Evolutionary conservation across 2,888 invertebrate species (phyloP), one percentile per base, ranked within the genome.

Genomic region (Torymus auratus): DNA sequence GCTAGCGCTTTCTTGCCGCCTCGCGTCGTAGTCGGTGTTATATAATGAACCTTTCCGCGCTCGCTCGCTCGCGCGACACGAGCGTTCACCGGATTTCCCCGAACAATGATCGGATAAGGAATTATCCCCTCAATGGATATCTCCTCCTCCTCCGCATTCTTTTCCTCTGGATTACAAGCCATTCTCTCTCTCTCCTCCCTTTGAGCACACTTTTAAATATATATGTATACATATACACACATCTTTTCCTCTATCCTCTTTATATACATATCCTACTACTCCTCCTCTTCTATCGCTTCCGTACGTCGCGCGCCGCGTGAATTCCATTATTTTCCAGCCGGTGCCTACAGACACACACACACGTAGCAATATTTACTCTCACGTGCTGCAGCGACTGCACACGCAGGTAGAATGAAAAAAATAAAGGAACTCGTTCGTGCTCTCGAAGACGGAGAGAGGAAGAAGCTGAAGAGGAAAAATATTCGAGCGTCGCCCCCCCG

Each of bases 21-120:
- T 7, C 41, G 41, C 50, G n/a, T 52, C 67, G 23, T 28, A 28
- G 76, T 41, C 41, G 41, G 7, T 41, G 41, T 41, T 41, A 12
- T 56, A 76, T 76, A 81, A 78, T 80, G 81, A 84, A 83, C 82
- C 80, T 61, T 76, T 50, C 53, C 83, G 13, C 13, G 3, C 52
- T 56, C 7, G 7, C 41, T 41, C 7, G 7, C 7, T 7, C 7
- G 41, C 3, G 28, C 3, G 7, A 7, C 28, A 7, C 28, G 53
- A n/a, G 50, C 50, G 50, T 17, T 14, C 17, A 10, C 28, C n/a
- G 70, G 75, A 80, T 75, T 75, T 71, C 55, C 41, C 41, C 75
- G 15, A 75, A 80, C 80, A 80, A 80, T 80, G 71, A 76, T 80
- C 80, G 80, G 80, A 80, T 75, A 71, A 80, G 80, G 80, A 75